phyloP scores from a whole-genome alignment of 2,113 vertebrate genomes.

The Cavia aperea region DNA sequence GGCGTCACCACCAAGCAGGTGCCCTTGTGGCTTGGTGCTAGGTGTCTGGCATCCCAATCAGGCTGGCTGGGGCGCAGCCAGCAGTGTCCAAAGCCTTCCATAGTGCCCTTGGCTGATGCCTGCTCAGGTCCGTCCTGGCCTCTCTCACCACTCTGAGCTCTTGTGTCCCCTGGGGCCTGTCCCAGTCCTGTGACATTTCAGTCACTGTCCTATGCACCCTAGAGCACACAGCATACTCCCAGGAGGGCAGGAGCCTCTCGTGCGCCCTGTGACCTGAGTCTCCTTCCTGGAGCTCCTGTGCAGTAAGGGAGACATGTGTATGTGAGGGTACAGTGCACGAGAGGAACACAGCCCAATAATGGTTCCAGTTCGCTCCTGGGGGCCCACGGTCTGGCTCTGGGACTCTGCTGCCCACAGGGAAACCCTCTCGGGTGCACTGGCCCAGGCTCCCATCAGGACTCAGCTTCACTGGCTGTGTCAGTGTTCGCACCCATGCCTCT shows the following conservation, averaged over 20 bases:
- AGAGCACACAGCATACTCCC: too few species aligned
- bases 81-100: not conserved
- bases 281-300: not conserved
- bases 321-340: not conserved
- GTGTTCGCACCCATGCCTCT: too few species aligned
- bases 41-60: not conserved
- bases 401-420: not conserved
- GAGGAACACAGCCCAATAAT: not conserved
- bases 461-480: too few species aligned
- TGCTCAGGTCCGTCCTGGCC: too few species aligned
- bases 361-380: too few species aligned
- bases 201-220: not conserved
- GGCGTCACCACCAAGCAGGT: too few species aligned
- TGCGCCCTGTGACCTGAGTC: fast-evolving
- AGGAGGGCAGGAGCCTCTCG: not conserved
- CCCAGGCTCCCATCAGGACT: not conserved
- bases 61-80: not conserved
- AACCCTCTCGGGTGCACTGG: not conserved
- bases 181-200: not conserved
- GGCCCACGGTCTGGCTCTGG: not conserved
- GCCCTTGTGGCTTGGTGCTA: not conserved
- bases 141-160: not conserved
- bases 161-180: not conserved
- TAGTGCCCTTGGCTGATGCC: too few species aligned
- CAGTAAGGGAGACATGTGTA: not conserved